Conservation (phyloP, 1,140 invertebrate genomes). For the Drosophila grimshawi region DNA sequence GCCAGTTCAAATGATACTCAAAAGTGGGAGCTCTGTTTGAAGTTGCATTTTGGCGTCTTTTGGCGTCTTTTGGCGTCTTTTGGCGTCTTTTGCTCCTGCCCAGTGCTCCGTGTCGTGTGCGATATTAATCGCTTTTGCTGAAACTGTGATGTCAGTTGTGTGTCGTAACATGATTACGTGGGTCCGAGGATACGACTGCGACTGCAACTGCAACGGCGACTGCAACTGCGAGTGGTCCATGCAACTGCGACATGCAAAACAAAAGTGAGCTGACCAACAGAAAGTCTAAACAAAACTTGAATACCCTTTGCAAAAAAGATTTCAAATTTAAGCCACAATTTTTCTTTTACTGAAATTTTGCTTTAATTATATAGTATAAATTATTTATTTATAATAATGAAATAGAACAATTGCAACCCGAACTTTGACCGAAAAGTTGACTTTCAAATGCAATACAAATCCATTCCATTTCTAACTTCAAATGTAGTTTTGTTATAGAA, state of each 20-base stretch:
- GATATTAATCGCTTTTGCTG: constrained; percentile 83
- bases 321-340: no score
- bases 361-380: no score
- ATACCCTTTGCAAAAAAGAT: neutral
- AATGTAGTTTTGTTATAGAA: no score
- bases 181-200: constrained; percentile 48
- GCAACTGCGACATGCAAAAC: constrained; percentile 10
- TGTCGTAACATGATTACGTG: constrained; percentile 83
- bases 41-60: constrained; percentile 14
- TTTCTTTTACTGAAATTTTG: no score
- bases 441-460: no score
- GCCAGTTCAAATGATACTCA: constrained; percentile 23
- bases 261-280: constrained; percentile 11
- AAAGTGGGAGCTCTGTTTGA: constrained; percentile 36
- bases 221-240: constrained; percentile 3
- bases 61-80: neutral
- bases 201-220: neutral
- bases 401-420: no score
- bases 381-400: no score
- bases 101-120: constrained; percentile 66
- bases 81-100: constrained; percentile 17
- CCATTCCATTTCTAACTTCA: no score
- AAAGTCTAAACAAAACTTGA: neutral
- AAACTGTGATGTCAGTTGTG: constrained; percentile 82
- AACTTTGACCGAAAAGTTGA: no score